Evolutionary conservation across 2,797 vertebrate species (phyloP).

Genomic region (Melanotaenia maccullochi): DNA sequence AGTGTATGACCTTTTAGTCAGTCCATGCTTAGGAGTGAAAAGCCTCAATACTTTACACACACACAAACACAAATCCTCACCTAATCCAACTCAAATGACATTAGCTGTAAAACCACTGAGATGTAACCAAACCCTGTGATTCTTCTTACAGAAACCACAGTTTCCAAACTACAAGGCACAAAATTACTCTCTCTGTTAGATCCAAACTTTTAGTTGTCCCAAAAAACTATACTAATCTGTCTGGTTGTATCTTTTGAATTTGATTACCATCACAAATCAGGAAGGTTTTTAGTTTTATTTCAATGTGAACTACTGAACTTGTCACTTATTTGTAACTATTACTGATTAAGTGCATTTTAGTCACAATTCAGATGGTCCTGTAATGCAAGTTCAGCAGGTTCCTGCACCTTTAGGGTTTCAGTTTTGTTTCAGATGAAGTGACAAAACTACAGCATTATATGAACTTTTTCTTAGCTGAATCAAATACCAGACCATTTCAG

Average conservation of each 20-base stretch:
- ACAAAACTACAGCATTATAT: not conserved
- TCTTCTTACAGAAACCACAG: not conserved
- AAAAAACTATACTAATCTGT: not conserved
- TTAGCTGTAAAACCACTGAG: conserved; percentile 34
- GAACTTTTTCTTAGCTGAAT: not conserved
- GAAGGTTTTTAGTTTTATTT: not conserved
- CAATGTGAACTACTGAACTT: not conserved
- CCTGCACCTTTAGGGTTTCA: conserved; percentile 11
- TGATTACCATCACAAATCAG: not conserved
- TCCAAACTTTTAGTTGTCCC: not conserved
- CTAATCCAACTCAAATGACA: conserved; percentile 51
- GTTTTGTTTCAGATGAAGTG: conserved; percentile 18
- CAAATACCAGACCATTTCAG: too few species aligned
- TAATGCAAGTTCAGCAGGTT: not conserved
- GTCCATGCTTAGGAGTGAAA: conserved; percentile 21
- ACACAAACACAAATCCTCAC: conserved; percentile 52
- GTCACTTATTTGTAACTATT: too few species aligned
- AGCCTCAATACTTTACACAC: conserved; percentile 27
- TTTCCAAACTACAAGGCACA: not conserved
- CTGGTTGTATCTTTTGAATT: not conserved
- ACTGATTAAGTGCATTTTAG: not conserved
- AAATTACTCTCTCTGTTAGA: too few species aligned
- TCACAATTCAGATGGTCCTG: conserved; percentile 1
- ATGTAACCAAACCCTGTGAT: conserved; percentile 4
- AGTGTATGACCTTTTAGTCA: conserved; percentile 13